Evolutionary conservation across 1,140 invertebrate species (phyloP), one percentile per base, ranked within the genome.

Genomic region (Drosophila sturtevanti): DNA sequence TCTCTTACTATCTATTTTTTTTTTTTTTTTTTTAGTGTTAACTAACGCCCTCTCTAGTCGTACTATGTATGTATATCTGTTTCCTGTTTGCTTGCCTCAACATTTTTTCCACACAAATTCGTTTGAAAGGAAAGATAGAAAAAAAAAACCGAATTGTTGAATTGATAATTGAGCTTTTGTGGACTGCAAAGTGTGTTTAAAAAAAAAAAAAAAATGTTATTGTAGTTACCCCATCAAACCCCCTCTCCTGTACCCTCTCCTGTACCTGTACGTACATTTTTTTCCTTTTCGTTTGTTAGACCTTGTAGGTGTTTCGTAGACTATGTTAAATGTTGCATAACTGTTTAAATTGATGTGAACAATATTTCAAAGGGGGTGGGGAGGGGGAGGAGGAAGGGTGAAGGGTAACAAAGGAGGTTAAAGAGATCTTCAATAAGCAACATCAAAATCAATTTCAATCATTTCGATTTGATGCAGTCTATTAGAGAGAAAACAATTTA

Each of bases 51-150:
- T 55, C 14, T 48, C 10, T 34, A 14, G 4, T 27, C 6, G 52
- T 24, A 0, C 41, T n/a, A n/a, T n/a, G n/a, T n/a, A n/a, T n/a
- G 9, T 22, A 24, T 54, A 22, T 31, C 2, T 27, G 52, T 16
- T 34, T 14, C 27, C 52, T 31, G 27, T 48, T 21, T 55, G 24
- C 52, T 55, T 55, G 52, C 52, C 52, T 55, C 52, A 55, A 55
- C 52, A 55, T 55, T 55, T 55, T 55, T 55, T 55, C 52, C 52
- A 55, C 52, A 55, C 52, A 55, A 55, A 31, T 55, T 55, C 52
- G 52, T 55, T 55, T 34, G 52, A 55, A 55, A 24, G 4, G 4
- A 24, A 4, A 24, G 4, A 24, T 24, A 6, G 27, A 31, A 11
- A 52, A 24, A 52, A 24, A 54, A 31, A 9, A 12, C 14, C 14